phyloP scores from a whole-genome alignment of 1,140 invertebrate species.

The Brachionus koreanus region DNA sequence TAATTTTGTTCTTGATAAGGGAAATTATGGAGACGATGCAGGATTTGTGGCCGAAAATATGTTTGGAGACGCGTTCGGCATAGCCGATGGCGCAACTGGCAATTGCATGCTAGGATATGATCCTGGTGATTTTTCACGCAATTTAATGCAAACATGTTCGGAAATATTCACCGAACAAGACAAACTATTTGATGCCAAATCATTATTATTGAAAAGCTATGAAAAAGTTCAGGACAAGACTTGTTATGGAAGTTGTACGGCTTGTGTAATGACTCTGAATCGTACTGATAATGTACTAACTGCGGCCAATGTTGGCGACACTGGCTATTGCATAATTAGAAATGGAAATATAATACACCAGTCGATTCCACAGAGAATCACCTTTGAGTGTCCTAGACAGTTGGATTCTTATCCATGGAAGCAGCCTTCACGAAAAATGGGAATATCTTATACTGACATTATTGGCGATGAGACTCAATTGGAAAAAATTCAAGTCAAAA shows the following conservation, averaged over 20 bases:
- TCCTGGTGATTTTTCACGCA: slow-evolving; percentile 88
- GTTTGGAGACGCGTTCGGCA: slow-evolving; percentile 83
- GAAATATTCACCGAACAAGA: slow-evolving; percentile 77
- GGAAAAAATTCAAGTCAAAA: slow-evolving; percentile 72
- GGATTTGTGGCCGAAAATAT: slow-evolving; percentile 85
- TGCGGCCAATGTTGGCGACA: slow-evolving; percentile 94
- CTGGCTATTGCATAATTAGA: slow-evolving; percentile 88
- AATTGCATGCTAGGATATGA: slow-evolving; percentile 94
- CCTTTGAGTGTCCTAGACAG: slow-evolving; percentile 22
- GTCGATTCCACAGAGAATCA: slow-evolving; percentile 80
- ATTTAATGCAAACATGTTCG: slow-evolving; percentile 88
- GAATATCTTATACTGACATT: neutral
- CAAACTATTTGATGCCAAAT: slow-evolving; percentile 72
- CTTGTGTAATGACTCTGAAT: slow-evolving; percentile 87
- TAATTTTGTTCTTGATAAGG: slow-evolving; percentile 34
- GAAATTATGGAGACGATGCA: slow-evolving; percentile 82
- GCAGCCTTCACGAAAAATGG: neutral
- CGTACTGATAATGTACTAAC: slow-evolving; percentile 80
- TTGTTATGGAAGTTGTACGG: slow-evolving; percentile 76
- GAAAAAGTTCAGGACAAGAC: slow-evolving; percentile 18
- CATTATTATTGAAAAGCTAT: neutral
- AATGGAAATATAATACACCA: slow-evolving; percentile 78
- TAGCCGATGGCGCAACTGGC: slow-evolving; percentile 94
- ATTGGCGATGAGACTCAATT: slow-evolving; percentile 75
- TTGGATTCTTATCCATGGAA: slow-evolving; percentile 44